These are phyloP conservation scores for Sardina pilchardus DNA, from an alignment of 2,113 vertebrate species.

Conservation along the genomic window DNA sequence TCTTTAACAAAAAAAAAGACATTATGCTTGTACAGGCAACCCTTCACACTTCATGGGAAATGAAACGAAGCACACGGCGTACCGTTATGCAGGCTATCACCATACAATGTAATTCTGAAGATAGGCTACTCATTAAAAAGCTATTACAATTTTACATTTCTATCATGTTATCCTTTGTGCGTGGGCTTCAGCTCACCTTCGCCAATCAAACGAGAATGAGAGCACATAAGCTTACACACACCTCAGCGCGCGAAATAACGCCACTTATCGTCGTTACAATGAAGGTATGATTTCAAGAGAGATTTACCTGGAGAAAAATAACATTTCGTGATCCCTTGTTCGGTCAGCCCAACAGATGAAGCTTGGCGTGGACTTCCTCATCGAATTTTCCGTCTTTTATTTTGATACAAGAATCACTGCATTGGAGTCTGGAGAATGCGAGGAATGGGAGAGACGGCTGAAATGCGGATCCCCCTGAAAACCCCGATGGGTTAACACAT, in stretches of 20 bases:
- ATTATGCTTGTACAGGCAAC: neutral
- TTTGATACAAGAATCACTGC: constrained; percentile 33
- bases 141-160: neutral
- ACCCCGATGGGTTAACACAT: constrained; percentile 23
- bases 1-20: neutral
- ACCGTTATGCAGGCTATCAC: neutral
- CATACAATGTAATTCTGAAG: neutral
- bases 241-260: constrained; percentile 21
- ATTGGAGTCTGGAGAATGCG: constrained; percentile 21
- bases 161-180: neutral
- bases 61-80: neutral
- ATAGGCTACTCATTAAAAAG: neutral
- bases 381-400: constrained; percentile 28
- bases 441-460: constrained; percentile 30
- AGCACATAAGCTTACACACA: neutral
- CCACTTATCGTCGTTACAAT: neutral
- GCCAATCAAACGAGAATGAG: neutral
- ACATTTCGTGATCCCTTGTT: constrained; percentile 39
- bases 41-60: neutral
- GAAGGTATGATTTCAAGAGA: neutral
- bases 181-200: neutral
- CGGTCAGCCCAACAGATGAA: constrained; percentile 26
- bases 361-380: constrained; percentile 38
- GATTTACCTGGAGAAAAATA: constrained; percentile 49
- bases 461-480: constrained; percentile 45